phyloP scores from a whole-genome alignment of 2,113 vertebrate species.

The Catharus fuscescens region DNA sequence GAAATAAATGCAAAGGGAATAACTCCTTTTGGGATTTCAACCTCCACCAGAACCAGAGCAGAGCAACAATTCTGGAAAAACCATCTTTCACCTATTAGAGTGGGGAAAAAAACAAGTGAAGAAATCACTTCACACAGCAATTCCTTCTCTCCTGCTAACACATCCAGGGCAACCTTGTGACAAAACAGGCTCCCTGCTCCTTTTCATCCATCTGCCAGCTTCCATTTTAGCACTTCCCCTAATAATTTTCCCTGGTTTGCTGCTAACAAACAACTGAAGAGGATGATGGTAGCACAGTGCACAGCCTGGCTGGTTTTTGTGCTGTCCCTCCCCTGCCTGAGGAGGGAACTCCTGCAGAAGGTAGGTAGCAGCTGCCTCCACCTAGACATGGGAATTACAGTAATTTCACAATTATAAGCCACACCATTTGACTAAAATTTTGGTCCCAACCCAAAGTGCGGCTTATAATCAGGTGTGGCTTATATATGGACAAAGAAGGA shows the following conservation, averaged over 20 bases:
- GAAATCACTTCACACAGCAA: not conserved
- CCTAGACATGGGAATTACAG: not conserved
- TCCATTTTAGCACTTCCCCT: not conserved
- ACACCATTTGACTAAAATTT: too few species aligned
- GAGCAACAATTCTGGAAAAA: not conserved
- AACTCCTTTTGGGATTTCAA: not conserved
- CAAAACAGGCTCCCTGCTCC: not conserved
- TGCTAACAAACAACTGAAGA: not conserved
- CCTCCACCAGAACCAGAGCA: not conserved
- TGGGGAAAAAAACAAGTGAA: not conserved
- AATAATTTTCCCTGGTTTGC: not conserved
- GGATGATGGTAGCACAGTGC: not conserved
- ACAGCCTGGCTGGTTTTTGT: not conserved
- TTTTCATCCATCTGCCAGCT: not conserved
- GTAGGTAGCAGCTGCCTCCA: not conserved
- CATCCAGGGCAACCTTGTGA: not conserved
- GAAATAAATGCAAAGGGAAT: not conserved
- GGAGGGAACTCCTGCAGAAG: not conserved
- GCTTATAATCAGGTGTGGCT: too few species aligned
- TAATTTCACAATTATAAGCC: too few species aligned
- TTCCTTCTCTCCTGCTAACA: not conserved
- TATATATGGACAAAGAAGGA: too few species aligned
- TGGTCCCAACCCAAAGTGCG: too few species aligned
- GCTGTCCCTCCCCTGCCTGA: not conserved
- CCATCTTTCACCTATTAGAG: not conserved